Base-by-base conservation (phyloP, 1,140 invertebrate species). In the Camponotus vicinus region DNA sequence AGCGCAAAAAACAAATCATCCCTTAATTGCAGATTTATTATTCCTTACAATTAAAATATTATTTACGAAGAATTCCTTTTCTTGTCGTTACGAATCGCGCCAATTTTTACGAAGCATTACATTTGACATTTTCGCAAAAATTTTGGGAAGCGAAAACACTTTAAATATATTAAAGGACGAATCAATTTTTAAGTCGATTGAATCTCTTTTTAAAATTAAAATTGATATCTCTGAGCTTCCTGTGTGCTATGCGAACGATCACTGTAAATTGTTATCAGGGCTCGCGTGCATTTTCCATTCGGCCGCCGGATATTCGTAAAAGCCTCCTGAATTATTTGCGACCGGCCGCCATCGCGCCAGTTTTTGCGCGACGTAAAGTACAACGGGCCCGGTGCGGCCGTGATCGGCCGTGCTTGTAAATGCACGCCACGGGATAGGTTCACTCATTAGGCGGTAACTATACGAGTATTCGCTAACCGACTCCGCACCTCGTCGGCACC, bases 391-490 rank as follows among this genome's bases (percentile, higher is more conserved):
- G n/a, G 3, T 15, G 37, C 55, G 79, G 40, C 55, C 55, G 40
- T 32, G 79, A 45, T 42, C 15, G n/a, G n/a, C n/a, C n/a, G n/a
- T n/a, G 42, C 37, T 90, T 64, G 84, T 27, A 86, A 85, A 92
- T 92, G 86, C 90, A 15, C 67, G 67, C 86, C 88, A 90, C 91
- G 77, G 88, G 76, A 91, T 91, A 85, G 88, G 86, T 87, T 91
- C 88, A 87, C 88, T 91, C 90, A 91, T 92, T 91, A 92, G 90
- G 75, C 75, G 89, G 76, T 89, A 88, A 89, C 88, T 89, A 52
- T 52, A 89, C 88, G 87, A 89, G 87, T 80, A 89, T 89, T 83
- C 87, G 85, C 83, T 71, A 76, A 82, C 83, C 76, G 88, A 70
- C 87, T 80, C 82, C 73, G 52, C 88, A 86, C 88, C 87, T 89